Conservation (phyloP, 2,113 vertebrate genomes). For the Mesoclemmys tuberculata region DNA sequence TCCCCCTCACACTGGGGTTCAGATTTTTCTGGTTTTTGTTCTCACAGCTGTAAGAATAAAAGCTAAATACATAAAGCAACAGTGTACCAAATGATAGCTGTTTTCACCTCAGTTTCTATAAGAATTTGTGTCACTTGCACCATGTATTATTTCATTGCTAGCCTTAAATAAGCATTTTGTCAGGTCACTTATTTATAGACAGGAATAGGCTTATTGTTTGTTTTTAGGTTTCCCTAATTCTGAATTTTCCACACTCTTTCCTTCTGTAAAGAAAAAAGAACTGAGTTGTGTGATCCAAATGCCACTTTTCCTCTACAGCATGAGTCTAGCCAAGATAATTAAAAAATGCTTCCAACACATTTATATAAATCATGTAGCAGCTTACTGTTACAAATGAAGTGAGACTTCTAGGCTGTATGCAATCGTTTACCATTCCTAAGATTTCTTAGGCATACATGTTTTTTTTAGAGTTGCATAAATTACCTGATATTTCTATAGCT, state of each 20-base stretch:
- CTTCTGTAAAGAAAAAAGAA: neutral
- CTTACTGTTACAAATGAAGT: neutral
- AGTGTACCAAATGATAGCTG: accelerated
- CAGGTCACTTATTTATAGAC: neutral
- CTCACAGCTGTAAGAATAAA: neutral
- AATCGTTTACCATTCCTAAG: neutral
- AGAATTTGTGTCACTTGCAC: neutral
- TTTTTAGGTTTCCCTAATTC: neutral
- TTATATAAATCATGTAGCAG: neutral
- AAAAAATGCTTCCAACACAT: neutral
- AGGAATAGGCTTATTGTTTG: neutral
- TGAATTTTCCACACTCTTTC: neutral
- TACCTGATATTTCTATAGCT: neutral
- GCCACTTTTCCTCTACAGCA: neutral
- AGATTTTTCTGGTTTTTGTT: neutral
- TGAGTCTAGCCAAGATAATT: neutral
- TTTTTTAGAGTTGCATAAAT: neutral
- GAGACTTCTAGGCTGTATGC: neutral
- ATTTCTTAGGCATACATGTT: neutral
- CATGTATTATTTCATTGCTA: neutral
- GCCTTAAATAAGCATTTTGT: neutral
- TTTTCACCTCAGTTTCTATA: neutral
- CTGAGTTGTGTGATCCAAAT: neutral
- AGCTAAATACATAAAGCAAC: neutral
- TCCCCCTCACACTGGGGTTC: neutral